Evolutionary conservation across 2,797 vertebrate species (phyloP).

Genomic region (Anas acuta): DNA sequence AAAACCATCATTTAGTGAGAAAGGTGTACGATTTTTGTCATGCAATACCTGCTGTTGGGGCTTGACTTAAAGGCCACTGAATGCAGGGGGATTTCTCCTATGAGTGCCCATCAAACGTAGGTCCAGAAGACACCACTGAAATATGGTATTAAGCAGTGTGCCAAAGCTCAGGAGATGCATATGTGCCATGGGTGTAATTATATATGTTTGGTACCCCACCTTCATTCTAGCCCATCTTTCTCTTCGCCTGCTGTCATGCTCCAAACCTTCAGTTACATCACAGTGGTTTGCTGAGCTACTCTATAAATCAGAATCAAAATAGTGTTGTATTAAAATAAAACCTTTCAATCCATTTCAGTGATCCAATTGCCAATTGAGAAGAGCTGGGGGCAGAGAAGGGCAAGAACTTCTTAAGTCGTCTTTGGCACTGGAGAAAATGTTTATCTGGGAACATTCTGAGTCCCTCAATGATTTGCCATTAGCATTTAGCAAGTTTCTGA

Average conservation of each 20-base stretch:
- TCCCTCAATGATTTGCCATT: slow-evolving; percentile 41
- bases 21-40: background rate
- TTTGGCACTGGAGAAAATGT: slow-evolving; percentile 18
- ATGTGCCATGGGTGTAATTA: background rate
- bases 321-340: no score
- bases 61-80: background rate
- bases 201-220: background rate
- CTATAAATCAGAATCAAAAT: background rate
- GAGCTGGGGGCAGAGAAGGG: slow-evolving; percentile 2
- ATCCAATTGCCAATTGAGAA: background rate
- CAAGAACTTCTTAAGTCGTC: slow-evolving; percentile 38
- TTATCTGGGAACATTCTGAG: slow-evolving; percentile 42
- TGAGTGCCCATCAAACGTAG: background rate
- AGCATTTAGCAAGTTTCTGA: slow-evolving; percentile 10
- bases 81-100: background rate
- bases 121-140: background rate
- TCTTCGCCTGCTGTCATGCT: background rate
- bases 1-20: background rate
- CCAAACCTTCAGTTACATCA: background rate
- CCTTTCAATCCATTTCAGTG: background rate
- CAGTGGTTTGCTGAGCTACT: background rate
- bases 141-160: background rate
- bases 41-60: background rate
- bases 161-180: background rate
- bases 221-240: background rate